Evolutionary conservation across 2,888 invertebrate species (phyloP), one percentile per base, ranked within the genome.

Genomic region (Polyploca ridens): DNA sequence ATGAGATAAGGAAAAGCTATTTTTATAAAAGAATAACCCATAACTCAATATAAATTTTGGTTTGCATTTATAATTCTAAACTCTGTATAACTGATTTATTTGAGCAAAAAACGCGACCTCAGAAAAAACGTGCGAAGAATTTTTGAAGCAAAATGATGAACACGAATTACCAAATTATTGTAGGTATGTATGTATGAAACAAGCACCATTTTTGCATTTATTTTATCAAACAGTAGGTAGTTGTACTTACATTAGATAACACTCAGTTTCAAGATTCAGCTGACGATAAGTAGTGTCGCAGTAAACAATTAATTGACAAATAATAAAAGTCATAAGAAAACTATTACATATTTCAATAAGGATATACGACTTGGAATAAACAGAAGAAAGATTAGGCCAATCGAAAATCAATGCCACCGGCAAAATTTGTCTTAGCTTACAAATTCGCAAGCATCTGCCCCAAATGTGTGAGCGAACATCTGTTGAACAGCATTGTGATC

Each of bases 391-490:
- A 38, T 64, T 66, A 70, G 67, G 58, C 74, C 69, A 76, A 78
- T 75, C 63, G 66, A 67, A 69, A 76, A 83, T 82, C 76, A 78
- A 77, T 82, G 79, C 81, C 79, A 79, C 71, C 81, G 78, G 77
- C 75, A 68, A 73, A 81, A 82, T 81, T 79, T 79, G 82, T 83
- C 81, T 82, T 82, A 74, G 76, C 76, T 72, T 75, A 73, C 79
- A 80, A 80, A 76, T 86, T 88, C 71, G 86, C 86, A 71, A 81
- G 76, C 90, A 91, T 91, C 90, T 90, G 91, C 81, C 74, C 77
- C 72, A 83, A 89, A 85, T 82, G 80, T 89, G 89, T 79, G 82
- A 76, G 76, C 73, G 78, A 86, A 88, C 92, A 93, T 91, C 89
- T 93, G 93, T 88, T 87, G 76, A 73, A 83, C 76, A 82, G 81